phyloP scores from a whole-genome alignment of 1,140 invertebrate species.

The Apis florea region DNA sequence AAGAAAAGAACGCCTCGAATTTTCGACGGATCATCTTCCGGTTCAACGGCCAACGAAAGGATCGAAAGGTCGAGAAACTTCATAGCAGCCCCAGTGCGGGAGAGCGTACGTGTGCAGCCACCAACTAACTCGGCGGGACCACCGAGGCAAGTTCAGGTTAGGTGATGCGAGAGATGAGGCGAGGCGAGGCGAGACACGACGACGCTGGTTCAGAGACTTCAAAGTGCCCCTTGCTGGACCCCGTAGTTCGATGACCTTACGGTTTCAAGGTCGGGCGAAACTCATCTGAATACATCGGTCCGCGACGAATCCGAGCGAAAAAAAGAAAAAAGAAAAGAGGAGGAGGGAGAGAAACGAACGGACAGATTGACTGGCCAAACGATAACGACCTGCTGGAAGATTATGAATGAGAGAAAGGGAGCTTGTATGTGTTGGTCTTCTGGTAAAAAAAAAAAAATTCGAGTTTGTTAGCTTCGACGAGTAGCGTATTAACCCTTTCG shows the following conservation, averaged over 20 bases:
- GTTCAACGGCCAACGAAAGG: conserved; percentile 12
- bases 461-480: neutral
- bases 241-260: conserved; percentile 21
- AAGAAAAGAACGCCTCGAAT: too few species aligned
- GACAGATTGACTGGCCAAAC: neutral
- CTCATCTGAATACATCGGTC: conserved; percentile 22
- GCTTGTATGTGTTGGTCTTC: neutral
- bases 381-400: conserved; percentile 17
- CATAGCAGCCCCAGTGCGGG: neutral
- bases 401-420: conserved; percentile 2
- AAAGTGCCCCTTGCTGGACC: conserved; percentile 6
- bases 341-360: too few species aligned
- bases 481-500: neutral
- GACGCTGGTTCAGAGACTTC: conserved; percentile 12
- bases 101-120: neutral
- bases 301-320: neutral
- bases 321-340: neutral
- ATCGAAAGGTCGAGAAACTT: conserved; percentile 16
- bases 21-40: neutral
- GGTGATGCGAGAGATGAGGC: conserved; percentile 21
- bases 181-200: conserved; percentile 18
- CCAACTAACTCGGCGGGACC: conserved; percentile 11
- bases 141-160: conserved; percentile 12
- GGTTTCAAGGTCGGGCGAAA: conserved; percentile 9
- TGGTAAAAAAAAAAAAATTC: too few species aligned